Evolutionary conservation across 92 coral and sea anemone species (phyloP).

Genomic region (Bergia sp.): DNA sequence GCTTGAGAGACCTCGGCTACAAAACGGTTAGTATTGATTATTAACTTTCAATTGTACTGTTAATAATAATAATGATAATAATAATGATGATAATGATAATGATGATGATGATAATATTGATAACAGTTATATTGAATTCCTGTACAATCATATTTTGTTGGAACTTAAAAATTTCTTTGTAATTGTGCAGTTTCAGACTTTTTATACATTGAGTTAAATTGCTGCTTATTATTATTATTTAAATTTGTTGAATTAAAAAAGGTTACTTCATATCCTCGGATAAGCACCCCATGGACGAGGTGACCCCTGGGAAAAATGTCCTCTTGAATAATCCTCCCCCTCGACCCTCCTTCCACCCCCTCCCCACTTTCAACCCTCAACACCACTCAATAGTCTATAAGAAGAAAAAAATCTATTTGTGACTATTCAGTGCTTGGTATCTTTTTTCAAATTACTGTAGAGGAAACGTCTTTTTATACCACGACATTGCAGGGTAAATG

Average conservation of each 20-base stretch:
- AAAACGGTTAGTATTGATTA: conserved; percentile 72
- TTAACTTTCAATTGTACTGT: neutral
- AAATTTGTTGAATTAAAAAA: too few relatives aligned
- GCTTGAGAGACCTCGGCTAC: conserved; percentile 79
- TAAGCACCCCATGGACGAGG: neutral
- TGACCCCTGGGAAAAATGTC: neutral
- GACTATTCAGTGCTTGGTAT: too few relatives aligned
- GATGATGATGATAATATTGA: neutral
- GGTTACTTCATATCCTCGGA: neutral
- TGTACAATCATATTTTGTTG: neutral
- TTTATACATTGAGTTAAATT: neutral
- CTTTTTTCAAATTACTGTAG: neutral
- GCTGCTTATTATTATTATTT: too few relatives aligned
- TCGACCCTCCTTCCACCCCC: neutral
- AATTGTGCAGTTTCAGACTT: neutral
- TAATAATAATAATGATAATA: neutral
- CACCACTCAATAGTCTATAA: too few relatives aligned
- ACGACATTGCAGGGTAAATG: neutral
- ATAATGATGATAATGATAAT: neutral
- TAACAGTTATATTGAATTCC: neutral
- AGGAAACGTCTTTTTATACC: too few relatives aligned
- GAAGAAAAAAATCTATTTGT: too few relatives aligned
- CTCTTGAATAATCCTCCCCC: neutral
- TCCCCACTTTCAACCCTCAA: too few relatives aligned
- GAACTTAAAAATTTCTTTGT: neutral